Evolutionary conservation across 2,888 invertebrate species (phyloP).

Genomic region (Parascotia fuliginaria): DNA sequence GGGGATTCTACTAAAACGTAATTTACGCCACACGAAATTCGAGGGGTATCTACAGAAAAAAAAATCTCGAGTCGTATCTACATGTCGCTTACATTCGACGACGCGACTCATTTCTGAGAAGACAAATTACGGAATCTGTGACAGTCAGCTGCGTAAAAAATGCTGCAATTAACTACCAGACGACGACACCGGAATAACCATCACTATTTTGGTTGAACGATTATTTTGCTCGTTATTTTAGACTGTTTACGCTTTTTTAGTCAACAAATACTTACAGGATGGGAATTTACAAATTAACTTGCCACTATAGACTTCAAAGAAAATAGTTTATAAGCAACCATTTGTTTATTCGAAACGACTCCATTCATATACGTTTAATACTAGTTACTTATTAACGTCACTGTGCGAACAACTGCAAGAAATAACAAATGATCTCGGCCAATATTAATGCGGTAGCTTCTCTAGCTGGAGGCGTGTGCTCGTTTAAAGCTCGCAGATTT

Average conservation of each 20-base stretch:
- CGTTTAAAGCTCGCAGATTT: constrained; percentile 70
- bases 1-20: constrained; percentile 81
- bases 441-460: constrained; percentile 70
- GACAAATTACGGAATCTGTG: constrained; percentile 83
- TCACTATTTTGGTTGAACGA: constrained; percentile 73
- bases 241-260: constrained; percentile 71
- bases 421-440: constrained; percentile 70
- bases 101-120: constrained; percentile 85
- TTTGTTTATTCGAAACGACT: constrained; percentile 48
- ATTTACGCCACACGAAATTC: constrained; percentile 80
- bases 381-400: constrained; percentile 46
- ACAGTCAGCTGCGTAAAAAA: constrained; percentile 79
- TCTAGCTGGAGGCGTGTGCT: constrained; percentile 63
- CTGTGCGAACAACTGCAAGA: constrained; percentile 33
- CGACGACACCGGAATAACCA: constrained; percentile 69
- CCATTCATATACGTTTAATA: constrained; percentile 54
- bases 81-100: constrained; percentile 82
- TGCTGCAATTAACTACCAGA: constrained; percentile 81
- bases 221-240: constrained; percentile 76
- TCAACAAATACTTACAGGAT: constrained; percentile 55
- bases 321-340: constrained; percentile 44
- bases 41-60: constrained; percentile 67
- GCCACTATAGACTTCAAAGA: constrained; percentile 58
- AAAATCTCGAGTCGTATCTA: constrained; percentile 63
- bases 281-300: constrained; percentile 58